phyloP scores from a whole-genome alignment of 2,797 vertebrate genomes.

The Sebastes cheni region DNA sequence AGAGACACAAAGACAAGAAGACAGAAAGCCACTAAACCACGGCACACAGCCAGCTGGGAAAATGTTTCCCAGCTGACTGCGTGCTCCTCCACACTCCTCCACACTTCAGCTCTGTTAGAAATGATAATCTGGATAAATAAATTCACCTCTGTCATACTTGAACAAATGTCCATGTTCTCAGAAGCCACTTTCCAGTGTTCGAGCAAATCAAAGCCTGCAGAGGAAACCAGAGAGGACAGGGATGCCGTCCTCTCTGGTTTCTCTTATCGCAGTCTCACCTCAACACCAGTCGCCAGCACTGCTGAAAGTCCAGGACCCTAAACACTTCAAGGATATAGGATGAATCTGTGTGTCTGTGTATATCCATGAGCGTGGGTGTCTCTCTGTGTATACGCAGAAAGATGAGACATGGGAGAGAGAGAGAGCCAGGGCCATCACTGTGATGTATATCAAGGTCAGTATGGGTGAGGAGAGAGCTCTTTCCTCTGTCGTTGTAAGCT shows the following conservation, averaged over 20 bases:
- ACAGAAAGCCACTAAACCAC: constrained; percentile 63
- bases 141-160: background rate
- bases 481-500: constrained; percentile 65
- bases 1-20: constrained; percentile 74
- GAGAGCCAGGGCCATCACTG: constrained; percentile 39
- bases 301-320: constrained; percentile 62
- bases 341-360: constrained; percentile 37
- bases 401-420: constrained; percentile 57
- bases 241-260: constrained; percentile 43
- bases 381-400: constrained; percentile 49
- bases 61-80: background rate
- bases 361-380: constrained; percentile 12
- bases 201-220: constrained; percentile 44
- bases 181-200: constrained; percentile 7
- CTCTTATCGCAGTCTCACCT: constrained; percentile 58
- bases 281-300: constrained; percentile 52
- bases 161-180: constrained; percentile 5
- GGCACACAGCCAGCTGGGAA: constrained; percentile 16
- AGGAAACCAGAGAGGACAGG: constrained; percentile 58
- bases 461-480: constrained; percentile 62
- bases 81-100: constrained; percentile 16
- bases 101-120: background rate
- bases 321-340: constrained; percentile 66
- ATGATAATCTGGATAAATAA: constrained; percentile 3
- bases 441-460: constrained; percentile 59